phyloP scores from a whole-genome alignment of 1,140 invertebrate genomes.

The Drosophila takahashii region DNA sequence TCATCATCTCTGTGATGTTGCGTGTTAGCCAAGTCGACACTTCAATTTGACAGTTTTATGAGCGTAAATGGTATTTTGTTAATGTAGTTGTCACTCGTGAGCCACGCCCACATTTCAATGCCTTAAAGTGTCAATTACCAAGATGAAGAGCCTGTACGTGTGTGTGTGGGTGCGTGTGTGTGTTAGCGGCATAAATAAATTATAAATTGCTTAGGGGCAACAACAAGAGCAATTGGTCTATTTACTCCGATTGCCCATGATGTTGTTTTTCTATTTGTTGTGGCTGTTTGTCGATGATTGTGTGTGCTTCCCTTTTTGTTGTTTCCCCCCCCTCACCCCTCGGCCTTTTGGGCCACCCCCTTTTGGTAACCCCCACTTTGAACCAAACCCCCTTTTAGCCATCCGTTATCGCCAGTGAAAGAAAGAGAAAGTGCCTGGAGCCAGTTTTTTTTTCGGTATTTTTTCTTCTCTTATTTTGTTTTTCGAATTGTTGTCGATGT shows the following conservation, averaged over 20 bases:
- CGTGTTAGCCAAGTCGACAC: slow-evolving; percentile 61
- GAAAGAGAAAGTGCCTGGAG: slow-evolving; percentile 82
- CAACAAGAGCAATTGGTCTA: slow-evolving; percentile 71
- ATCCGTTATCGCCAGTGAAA: slow-evolving; percentile 78
- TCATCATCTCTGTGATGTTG: slow-evolving; percentile 11
- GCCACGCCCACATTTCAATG: slow-evolving; percentile 64
- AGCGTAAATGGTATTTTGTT: slow-evolving; percentile 71
- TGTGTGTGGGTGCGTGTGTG: slow-evolving; percentile 19
- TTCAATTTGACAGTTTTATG: slow-evolving; percentile 79
- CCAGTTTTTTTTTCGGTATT: slow-evolving; percentile 66
- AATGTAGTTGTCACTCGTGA: slow-evolving; percentile 50
- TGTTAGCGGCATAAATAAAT: slow-evolving; percentile 64
- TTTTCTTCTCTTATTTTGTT: slow-evolving; percentile 42
- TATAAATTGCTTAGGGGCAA: slow-evolving; percentile 71
- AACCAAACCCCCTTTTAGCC: slow-evolving; percentile 13
- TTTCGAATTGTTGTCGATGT: slow-evolving; percentile 67
- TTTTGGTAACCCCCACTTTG: background rate
- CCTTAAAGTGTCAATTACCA: slow-evolving; percentile 79
- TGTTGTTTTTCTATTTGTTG: slow-evolving; percentile 53
- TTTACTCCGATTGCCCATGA: slow-evolving; percentile 54
- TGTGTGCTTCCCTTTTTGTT: slow-evolving; percentile 71
- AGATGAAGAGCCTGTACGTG: slow-evolving; percentile 28
- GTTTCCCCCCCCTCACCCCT: no score
- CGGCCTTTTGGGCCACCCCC: slow-evolving; percentile 14
- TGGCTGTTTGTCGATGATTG: slow-evolving; percentile 61